Evolutionary conservation across 2,888 invertebrate species (phyloP).

Genomic region (Tachina lurida): DNA sequence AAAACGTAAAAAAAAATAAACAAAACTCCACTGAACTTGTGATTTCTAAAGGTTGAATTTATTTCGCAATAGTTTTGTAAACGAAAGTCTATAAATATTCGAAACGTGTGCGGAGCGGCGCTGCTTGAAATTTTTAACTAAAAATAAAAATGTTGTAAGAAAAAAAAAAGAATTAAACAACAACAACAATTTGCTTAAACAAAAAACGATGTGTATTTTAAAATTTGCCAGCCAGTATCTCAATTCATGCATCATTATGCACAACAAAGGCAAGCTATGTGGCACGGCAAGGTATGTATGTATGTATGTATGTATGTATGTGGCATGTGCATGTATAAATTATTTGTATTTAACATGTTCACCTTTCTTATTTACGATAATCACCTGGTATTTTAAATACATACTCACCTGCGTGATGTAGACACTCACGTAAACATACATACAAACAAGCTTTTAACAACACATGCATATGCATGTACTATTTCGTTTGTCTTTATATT

Average conservation of each 20-base stretch:
- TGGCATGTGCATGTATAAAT: conserved; percentile 3
- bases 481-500: conserved; percentile 7
- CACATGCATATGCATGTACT: neutral
- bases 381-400: conserved; percentile 67
- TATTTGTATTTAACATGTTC: conserved; percentile 57
- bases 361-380: conserved; percentile 65
- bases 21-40: conserved; percentile 27
- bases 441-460: neutral
- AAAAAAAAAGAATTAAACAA: conserved; percentile 4
- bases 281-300: neutral
- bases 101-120: neutral
- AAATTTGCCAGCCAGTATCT: conserved; percentile 30
- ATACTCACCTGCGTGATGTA: conserved; percentile 39
- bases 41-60: conserved; percentile 5
- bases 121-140: neutral
- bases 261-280: neutral
- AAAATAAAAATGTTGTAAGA: conserved; percentile 13
- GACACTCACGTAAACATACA: neutral
- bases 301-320: neutral
- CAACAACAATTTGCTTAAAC: neutral
- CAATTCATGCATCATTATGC: conserved; percentile 46
- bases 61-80: neutral
- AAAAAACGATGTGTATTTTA: neutral
- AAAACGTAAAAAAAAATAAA: neutral
- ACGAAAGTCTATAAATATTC: conserved; percentile 22